phyloP scores from a whole-genome alignment of 23 tunicate genomes.

The Ascidia mentula region DNA sequence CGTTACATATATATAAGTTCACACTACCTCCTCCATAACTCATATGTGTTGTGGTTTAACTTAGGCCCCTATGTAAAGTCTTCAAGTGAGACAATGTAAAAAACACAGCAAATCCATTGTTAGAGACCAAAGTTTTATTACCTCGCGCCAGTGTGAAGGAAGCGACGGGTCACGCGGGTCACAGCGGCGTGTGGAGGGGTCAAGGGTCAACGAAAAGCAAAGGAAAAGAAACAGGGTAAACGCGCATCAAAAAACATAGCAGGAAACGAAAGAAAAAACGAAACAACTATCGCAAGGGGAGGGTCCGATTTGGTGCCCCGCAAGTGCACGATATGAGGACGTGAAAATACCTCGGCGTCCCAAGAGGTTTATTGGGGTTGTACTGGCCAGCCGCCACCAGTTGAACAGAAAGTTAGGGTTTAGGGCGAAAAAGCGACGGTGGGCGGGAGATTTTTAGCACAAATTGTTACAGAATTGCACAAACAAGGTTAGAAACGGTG shows the following conservation, averaged over 20 bases:
- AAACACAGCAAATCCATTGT: background rate
- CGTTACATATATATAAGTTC: too few relatives aligned
- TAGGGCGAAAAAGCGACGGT: too few relatives aligned
- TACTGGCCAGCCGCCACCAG: too few relatives aligned
- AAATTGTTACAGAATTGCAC: slow-evolving; percentile 1
- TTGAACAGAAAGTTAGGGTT: too few relatives aligned
- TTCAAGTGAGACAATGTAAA: background rate
- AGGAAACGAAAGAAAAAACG: background rate
- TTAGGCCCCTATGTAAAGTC: too few relatives aligned
- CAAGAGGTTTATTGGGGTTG: too few relatives aligned
- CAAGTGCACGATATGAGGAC: slow-evolving; percentile 4
- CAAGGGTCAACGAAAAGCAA: background rate
- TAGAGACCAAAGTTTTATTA: slow-evolving; percentile 1
- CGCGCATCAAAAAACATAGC: background rate
- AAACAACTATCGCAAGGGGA: background rate
- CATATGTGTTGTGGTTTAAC: too few relatives aligned
- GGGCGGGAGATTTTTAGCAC: too few relatives aligned
- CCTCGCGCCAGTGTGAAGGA: slow-evolving; percentile 7
- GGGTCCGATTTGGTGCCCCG: background rate
- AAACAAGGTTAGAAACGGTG: background rate
- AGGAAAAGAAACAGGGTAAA: background rate
- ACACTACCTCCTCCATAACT: too few relatives aligned
- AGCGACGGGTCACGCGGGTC: background rate
- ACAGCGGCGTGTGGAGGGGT: background rate
- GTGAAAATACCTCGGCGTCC: too few relatives aligned